Percentiles rank a stretch among this genome's conserved stretches.
Evolutionary conservation across 2,888 invertebrate species (phyloP).

Genomic region (Rugalucina vietnamica): DNA sequence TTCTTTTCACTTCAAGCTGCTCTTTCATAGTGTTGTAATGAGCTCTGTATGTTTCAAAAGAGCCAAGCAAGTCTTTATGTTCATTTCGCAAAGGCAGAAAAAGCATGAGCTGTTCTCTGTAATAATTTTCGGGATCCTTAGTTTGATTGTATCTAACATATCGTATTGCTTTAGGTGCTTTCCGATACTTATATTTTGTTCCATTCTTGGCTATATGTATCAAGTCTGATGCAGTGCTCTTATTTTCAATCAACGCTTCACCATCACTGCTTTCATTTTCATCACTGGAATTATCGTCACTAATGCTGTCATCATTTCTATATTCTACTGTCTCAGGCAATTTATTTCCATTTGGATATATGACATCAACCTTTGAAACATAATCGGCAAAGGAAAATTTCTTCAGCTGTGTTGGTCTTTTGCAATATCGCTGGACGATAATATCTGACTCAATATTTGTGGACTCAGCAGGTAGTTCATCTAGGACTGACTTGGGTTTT

Average conservation of each 20-base stretch:
- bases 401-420: conserved; percentile 44
- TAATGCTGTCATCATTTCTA: background rate
- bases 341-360: conserved; percentile 34
- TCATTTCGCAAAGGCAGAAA: conserved; percentile 26
- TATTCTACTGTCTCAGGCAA: background rate
- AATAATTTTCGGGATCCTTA: too few relatives aligned
- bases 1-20: too few relatives aligned
- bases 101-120: conserved; percentile 27
- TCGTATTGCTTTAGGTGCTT: conserved; percentile 19
- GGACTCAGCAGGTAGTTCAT: conserved; percentile 44
- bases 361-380: conserved; percentile 47
- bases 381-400: conserved; percentile 58
- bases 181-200: too few relatives aligned
- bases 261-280: background rate
- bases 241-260: too few relatives aligned
- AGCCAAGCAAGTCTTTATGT: background rate
- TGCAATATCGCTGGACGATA: conserved; percentile 53
- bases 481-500: conserved; percentile 60
- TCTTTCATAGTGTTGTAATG: conserved; percentile 7
- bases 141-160: conserved; percentile 29
- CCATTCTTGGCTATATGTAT: background rate
- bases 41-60: conserved; percentile 15
- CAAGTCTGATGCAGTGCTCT: background rate
- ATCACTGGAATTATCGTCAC: too few relatives aligned
- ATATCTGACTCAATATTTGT: conserved; percentile 30